Base-by-base conservation (phyloP, 2,888 invertebrate species). In the Fabriciana adippe region DNA sequence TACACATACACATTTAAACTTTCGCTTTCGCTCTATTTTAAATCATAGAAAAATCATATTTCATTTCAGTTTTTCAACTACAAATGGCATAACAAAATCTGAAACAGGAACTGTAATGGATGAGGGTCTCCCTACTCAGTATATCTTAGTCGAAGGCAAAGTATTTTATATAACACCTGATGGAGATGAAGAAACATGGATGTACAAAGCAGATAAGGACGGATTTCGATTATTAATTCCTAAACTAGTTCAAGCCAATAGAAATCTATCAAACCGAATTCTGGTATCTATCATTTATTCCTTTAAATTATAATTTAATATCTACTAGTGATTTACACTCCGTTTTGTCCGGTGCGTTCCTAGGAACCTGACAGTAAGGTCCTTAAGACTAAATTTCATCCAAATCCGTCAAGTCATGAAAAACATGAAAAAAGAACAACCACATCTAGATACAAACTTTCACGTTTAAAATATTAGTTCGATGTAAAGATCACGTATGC, bases 71-170 rank as follows among this genome's bases (percentile, higher is more conserved):
- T 96, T 93, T 75, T 93, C 94, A 78, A 95, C 95, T 55, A 94
- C 94, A 1, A 95, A 96, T 76, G 95, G 95, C n/a, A 94, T 95
- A 72, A 85, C 80, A 56, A 94, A 93, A 1, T 90, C 94, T 67
- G 95, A 96, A 82, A 86, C 87, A 56, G 95, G 95, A 16, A 93
- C 86, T 73, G 79, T 95, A 26, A 66, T 79, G 3, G 84, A 85
- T 62, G 67, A 61, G 31, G 83, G 85, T 0, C 57, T 75, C 64
- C 73, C 78, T 6, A 72, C 82, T 53, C 78, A 83, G 55, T 73
- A 78, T 31, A 69, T 84, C 2, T 67, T 71, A 2, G 82, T 87
- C 2, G 3, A 70, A 47, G 87, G 86, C 11, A 74, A 60, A 6
- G 86, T 78, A 62, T 72, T 77, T 0, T 86, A 83, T 68, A 74